Percentiles rank a stretch among this genome's conserved stretches.
Evolutionary conservation across 2,888 invertebrate genomes (phyloP).

Genomic region (Epinotia demarniana): DNA sequence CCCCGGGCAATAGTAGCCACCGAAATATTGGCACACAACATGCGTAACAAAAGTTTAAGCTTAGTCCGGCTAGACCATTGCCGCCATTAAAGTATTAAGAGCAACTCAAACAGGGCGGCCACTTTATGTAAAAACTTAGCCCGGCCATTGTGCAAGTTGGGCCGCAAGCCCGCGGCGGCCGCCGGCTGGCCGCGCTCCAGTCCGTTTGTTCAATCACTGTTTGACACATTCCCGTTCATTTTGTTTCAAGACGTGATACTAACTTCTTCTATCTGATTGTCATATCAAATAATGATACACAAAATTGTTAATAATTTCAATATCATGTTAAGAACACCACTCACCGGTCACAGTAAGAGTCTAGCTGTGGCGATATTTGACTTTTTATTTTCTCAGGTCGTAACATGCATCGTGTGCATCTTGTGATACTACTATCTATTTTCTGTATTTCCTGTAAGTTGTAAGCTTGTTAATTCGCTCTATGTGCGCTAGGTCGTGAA

Average conservation of each 20-base stretch:
- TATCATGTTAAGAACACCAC: no score
- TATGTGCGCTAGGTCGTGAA: no score
- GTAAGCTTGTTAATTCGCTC: no score
- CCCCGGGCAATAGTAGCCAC: background rate
- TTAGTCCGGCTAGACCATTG: background rate
- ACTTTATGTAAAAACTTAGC: constrained; percentile 12
- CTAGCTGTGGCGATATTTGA: no score
- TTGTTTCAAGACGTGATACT: background rate
- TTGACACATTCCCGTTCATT: background rate
- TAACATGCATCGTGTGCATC: no score
- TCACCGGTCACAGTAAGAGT: no score
- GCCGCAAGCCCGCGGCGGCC: background rate
- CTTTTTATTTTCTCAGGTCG: no score
- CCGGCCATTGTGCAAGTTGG: constrained; percentile 15
- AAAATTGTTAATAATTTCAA: background rate
- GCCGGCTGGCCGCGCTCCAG: background rate
- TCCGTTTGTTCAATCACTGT: background rate
- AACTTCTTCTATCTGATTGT: background rate
- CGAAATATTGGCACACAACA: background rate
- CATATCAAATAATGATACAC: background rate
- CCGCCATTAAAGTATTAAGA: constrained; percentile 15
- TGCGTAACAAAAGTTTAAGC: constrained; percentile 11
- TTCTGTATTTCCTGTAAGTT: no score
- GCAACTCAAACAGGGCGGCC: constrained; percentile 20
- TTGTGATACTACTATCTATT: background rate